Base-by-base conservation (phyloP, 2,797 vertebrate species). In the Chloroceryle amazona region DNA sequence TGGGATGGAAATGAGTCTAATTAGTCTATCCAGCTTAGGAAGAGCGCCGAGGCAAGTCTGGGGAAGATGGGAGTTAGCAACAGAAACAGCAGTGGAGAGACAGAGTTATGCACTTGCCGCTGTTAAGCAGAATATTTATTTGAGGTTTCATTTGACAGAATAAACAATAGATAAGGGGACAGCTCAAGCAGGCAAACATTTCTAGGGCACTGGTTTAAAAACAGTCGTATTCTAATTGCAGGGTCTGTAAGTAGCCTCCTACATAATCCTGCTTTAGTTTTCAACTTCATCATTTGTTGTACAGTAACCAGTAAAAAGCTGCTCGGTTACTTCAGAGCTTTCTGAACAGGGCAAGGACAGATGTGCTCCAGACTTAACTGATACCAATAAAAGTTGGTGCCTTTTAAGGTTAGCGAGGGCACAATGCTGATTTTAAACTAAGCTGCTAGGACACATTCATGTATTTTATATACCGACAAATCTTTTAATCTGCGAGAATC, bases 1-100 rank as follows among this genome's bases (percentile, higher is more conserved):
- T 96, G 93, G 97, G 96, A 97, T 97, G 96, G 96, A 97, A 97
- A 97, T 97, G 92, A 97, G 96, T 97, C 96, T 97, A 97, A 98
- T 97, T 97, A 97, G 97, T 95, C 97, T 92, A 41, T 94, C 90
- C 83, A 82, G 26, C 18, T 97, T 94, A 94, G 92, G 74, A 92
- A 80, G 76, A 94, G 78, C 92, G 80, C 52, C 54, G 92, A 96
- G 91, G 79, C 82, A 91, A 88, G 81, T 72, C 67, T 6, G 2
- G 42, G 90, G 91, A 91, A 96, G 85, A 12, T 11, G 35, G 47
- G 62, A 93, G 86, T 51, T 93, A 93, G 78, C 70, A 90, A 82
- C 70, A 93, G 65, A 74, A 86, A 54, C 41, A 84, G 79, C 54
- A 89, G 46, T 47, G 68, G 82, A 84, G 87, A 76, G 85, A 93